A percentile compares a stretch with the other conserved stretches of the same genome.
Conservation (phyloP, 2,888 invertebrate genomes). For the Spilosoma lubricipeda region DNA sequence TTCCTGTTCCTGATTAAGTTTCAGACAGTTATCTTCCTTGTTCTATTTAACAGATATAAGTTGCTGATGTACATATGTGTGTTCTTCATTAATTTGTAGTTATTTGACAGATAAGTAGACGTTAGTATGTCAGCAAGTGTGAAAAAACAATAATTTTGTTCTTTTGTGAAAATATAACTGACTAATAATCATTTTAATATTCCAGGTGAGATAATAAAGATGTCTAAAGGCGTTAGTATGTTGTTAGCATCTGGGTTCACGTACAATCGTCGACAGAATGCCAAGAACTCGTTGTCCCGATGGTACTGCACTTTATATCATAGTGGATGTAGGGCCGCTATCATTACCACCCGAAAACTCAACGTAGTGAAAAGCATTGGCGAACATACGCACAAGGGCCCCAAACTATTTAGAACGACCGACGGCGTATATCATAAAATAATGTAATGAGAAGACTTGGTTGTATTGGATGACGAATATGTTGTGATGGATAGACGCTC, state of each 20-base stretch:
- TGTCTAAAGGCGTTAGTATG: constrained; percentile 24
- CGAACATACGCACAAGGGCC: constrained; percentile 16
- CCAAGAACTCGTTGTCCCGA: constrained; percentile 23
- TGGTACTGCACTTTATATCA: constrained; percentile 50
- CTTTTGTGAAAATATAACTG: too few species aligned
- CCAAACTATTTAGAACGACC: constrained; percentile 14
- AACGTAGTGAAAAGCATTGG: constrained; percentile 18
- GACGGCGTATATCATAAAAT: constrained; percentile 19
- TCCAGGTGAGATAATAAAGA: constrained; percentile 34
- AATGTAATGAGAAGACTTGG: background rate
- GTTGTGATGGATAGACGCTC: background rate
- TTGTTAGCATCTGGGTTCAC: constrained; percentile 39
- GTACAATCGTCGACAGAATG: constrained; percentile 52
- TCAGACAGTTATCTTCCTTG: too few species aligned
- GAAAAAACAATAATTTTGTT: too few species aligned
- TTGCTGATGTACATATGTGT: too few species aligned
- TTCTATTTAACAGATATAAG: too few species aligned
- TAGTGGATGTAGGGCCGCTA: constrained; percentile 36
- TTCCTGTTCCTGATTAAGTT: too few species aligned
- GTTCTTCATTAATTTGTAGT: too few species aligned
- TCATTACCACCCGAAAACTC: constrained; percentile 22
- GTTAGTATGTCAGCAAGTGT: too few species aligned
- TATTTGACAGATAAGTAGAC: too few species aligned
- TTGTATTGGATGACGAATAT: background rate
- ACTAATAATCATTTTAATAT: constrained; percentile 6